phyloP scores from a whole-genome alignment of 2,113 vertebrate genomes.

The Passer montanus region DNA sequence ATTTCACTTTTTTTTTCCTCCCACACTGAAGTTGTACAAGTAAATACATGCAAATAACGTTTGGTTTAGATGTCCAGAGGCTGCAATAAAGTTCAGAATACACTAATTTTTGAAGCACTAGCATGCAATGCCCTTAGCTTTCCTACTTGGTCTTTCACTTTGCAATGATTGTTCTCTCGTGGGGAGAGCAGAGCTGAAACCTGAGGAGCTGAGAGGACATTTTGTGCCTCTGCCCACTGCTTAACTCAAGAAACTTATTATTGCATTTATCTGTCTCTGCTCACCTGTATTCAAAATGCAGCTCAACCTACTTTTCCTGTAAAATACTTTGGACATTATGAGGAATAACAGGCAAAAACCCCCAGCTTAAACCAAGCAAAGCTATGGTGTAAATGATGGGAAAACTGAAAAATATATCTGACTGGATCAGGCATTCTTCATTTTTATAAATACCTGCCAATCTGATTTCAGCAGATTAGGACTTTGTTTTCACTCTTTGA shows the following conservation, averaged over 20 bases:
- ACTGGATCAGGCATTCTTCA: not conserved
- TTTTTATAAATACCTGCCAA: not conserved
- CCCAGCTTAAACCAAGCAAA: not conserved
- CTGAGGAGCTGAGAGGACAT: not conserved
- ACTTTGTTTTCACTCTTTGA: not conserved
- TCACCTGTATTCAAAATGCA: not conserved
- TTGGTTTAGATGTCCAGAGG: not conserved
- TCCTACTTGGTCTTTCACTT: not conserved
- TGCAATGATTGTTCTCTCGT: not conserved
- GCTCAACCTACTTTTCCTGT: not conserved
- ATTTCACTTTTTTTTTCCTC: not conserved
- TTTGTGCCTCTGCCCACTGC: not conserved
- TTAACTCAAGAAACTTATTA: not conserved
- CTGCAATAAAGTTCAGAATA: slow-evolving; percentile 1
- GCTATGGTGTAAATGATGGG: not conserved
- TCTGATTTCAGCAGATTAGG: not conserved
- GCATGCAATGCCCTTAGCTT: not conserved
- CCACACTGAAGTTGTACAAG: not conserved
- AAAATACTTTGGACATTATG: not conserved
- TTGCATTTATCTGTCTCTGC: not conserved
- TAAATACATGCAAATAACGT: not conserved
- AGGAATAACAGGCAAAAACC: not conserved
- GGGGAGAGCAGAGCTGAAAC: not conserved
- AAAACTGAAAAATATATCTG: not conserved
- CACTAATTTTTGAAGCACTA: not conserved